phyloP scores from a whole-genome alignment of 2,113 vertebrate species.

The Sinosuthora webbiana region DNA sequence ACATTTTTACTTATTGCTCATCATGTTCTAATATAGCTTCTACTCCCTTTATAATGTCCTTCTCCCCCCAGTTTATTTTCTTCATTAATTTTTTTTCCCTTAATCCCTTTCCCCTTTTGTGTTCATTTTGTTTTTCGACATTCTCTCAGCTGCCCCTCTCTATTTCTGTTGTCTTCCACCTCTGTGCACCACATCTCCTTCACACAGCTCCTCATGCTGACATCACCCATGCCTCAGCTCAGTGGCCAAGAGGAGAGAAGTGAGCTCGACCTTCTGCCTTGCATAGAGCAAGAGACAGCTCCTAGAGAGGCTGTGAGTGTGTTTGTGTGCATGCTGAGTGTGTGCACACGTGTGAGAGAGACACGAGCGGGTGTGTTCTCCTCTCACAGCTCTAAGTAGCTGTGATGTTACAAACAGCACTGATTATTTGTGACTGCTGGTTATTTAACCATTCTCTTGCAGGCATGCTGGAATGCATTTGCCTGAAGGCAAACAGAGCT shows the following conservation, averaged over 20 bases:
- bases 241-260: not conserved
- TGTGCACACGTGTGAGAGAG: not conserved
- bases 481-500: not conserved
- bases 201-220: not conserved
- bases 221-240: not conserved
- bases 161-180: not conserved
- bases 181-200: not conserved
- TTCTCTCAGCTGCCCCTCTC: not conserved
- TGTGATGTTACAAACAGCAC: not conserved
- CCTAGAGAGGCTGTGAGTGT: not conserved
- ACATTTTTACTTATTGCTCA: not conserved
- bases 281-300: not conserved
- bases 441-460: not conserved
- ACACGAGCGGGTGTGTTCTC: accelerated
- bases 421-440: not conserved
- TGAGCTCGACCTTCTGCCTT: not conserved
- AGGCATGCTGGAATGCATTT: not conserved
- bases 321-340: accelerated
- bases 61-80: not conserved
- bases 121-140: not conserved
- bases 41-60: not conserved
- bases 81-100: not conserved
- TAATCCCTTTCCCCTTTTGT: not conserved
- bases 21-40: not conserved
- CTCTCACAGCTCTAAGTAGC: not conserved